These are phyloP conservation scores for Ptychobarbus kaznakovi DNA, from an alignment of 2,797 vertebrate genomes.

Conservation along the genomic window DNA sequence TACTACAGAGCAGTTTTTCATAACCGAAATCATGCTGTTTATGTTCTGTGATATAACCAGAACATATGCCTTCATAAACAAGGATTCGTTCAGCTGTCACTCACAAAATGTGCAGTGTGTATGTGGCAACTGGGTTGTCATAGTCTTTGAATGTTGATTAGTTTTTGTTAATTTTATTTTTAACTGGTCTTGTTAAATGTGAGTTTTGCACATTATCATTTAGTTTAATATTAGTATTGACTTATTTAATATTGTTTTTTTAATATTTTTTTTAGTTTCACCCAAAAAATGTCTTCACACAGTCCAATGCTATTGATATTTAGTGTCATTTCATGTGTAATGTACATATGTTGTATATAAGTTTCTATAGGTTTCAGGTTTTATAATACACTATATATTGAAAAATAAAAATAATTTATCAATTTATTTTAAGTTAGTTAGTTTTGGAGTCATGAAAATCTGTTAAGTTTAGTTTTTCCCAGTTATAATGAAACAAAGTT, in stretches of 20 bases:
- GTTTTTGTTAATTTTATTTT: background rate
- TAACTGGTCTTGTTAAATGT: background rate
- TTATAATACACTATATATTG: background rate
- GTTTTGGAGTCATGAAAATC: background rate
- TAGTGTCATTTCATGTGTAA: background rate
- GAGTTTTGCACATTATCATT: background rate
- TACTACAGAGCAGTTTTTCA: background rate
- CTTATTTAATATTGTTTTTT: background rate
- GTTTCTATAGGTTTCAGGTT: background rate
- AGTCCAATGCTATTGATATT: background rate
- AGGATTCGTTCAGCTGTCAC: too few relatives aligned
- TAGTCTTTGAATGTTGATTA: too few relatives aligned
- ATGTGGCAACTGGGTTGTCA: too few relatives aligned
- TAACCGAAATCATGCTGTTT: background rate
- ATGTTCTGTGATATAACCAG: background rate
- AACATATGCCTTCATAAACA: too few relatives aligned
- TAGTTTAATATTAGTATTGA: background rate
- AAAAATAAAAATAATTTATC: background rate
- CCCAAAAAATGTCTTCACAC: background rate
- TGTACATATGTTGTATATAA: background rate
- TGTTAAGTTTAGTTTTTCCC: background rate
- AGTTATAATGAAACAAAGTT: background rate
- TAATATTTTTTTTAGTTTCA: background rate
- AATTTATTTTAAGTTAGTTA: background rate
- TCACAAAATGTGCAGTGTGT: too few relatives aligned